phyloP scores from a whole-genome alignment of 1,140 invertebrate species.

The Stratiolaelaps scimitus region DNA sequence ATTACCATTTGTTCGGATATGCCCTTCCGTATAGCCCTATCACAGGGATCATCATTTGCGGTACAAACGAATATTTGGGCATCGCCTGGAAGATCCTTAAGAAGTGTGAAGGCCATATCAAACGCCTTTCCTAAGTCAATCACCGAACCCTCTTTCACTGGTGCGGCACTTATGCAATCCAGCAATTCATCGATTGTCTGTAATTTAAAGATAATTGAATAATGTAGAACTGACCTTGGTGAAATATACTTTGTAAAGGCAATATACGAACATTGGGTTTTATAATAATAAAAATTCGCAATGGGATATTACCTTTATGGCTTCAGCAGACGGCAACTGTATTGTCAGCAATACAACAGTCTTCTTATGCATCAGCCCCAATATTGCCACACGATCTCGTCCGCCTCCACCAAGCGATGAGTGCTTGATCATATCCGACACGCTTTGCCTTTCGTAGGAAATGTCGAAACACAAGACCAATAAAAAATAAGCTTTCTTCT shows the following conservation, averaged over 20 bases:
- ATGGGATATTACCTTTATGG: background rate
- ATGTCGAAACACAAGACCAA: background rate
- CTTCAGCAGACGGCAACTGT: constrained; percentile 15
- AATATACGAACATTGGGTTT: no score
- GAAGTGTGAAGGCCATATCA: constrained; percentile 15
- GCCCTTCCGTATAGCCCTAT: background rate
- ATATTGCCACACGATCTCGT: constrained; percentile 14
- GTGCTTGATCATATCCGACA: constrained; percentile 12
- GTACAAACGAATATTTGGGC: constrained; percentile 21
- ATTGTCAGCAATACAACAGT: background rate
- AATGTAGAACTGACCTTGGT: background rate
- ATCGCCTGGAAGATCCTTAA: background rate
- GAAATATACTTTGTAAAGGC: no score
- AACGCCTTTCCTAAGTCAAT: constrained; percentile 3
- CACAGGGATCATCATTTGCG: constrained; percentile 19
- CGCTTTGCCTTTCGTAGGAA: background rate
- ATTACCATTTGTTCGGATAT: constrained; percentile 10
- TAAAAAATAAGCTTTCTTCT: no score
- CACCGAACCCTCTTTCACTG: background rate
- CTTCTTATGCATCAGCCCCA: constrained; percentile 7
- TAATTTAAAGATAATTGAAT: background rate
- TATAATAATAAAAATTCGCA: background rate
- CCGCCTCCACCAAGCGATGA: constrained; percentile 18
- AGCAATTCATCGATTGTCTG: constrained; percentile 9
- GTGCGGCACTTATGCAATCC: background rate